Evolutionary conservation across 2,113 vertebrate genomes (phyloP).

Genomic region (Centropus unirufus): DNA sequence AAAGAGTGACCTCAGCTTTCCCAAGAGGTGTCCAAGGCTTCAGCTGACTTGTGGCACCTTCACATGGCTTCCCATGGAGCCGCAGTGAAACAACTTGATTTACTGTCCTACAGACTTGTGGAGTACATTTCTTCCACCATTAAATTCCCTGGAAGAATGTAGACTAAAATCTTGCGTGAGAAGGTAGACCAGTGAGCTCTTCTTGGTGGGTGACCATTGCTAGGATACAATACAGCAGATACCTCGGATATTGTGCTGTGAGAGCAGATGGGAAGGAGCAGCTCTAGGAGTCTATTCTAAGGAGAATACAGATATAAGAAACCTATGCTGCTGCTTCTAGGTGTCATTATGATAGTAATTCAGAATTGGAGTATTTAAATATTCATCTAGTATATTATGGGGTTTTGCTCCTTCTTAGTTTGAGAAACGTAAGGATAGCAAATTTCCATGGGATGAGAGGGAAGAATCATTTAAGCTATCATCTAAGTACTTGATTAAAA

Average conservation of each 20-base stretch:
- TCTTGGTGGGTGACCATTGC: not conserved
- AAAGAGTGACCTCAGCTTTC: not conserved
- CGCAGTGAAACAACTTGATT: not conserved
- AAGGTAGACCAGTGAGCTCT: not conserved
- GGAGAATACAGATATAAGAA: not conserved
- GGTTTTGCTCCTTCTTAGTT: not conserved
- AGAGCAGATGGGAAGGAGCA: not conserved
- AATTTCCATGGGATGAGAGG: not conserved
- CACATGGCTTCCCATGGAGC: not conserved
- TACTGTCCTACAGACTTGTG: not conserved
- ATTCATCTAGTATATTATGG: not conserved
- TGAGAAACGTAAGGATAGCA: not conserved
- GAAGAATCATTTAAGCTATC: constrained; percentile 6
- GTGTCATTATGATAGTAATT: not conserved
- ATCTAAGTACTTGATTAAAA: not conserved
- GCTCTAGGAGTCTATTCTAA: not conserved
- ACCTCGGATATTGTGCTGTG: not conserved
- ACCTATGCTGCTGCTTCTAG: not conserved
- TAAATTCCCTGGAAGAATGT: not conserved
- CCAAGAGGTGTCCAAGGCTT: not conserved
- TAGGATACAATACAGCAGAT: not conserved
- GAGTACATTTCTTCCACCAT: not conserved
- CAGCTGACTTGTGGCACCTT: not conserved
- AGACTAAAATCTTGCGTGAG: not conserved
- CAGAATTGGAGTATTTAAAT: not conserved